A percentile compares a stretch with the other conserved stretches of the same genome.
Conservation (phyloP, 2,797 vertebrate genomes). For the Anabas testudineus region DNA sequence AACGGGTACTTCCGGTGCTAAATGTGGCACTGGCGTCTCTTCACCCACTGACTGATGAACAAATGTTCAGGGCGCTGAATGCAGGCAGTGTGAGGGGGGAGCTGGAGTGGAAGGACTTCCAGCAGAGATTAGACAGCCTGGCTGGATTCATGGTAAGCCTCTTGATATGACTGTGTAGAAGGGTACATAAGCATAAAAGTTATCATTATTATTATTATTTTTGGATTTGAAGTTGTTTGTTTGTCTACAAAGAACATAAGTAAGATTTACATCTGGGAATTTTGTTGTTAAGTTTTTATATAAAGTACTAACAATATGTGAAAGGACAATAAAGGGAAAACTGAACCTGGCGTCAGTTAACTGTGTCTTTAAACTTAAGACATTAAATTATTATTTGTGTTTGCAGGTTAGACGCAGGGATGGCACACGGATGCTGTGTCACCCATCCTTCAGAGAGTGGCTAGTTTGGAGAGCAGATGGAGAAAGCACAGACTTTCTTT, state of each 20-base stretch:
- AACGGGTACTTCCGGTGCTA: slow-evolving; percentile 90
- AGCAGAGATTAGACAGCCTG: slow-evolving; percentile 93
- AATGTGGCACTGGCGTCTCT: slow-evolving; percentile 95
- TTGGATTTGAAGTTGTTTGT: slow-evolving; percentile 14
- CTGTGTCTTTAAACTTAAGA: background rate
- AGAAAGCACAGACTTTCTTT: slow-evolving; percentile 94
- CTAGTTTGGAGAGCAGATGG: slow-evolving; percentile 97
- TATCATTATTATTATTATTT: no score
- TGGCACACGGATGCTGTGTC: slow-evolving; percentile 97
- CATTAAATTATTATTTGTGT: background rate
- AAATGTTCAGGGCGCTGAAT: slow-evolving; percentile 96
- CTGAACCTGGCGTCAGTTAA: background rate
- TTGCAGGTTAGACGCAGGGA: slow-evolving; percentile 88
- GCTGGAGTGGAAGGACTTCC: slow-evolving; percentile 95
- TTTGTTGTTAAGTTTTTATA: background rate
- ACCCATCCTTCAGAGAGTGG: slow-evolving; percentile 98
- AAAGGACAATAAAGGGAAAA: background rate
- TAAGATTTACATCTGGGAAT: background rate
- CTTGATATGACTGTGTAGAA: slow-evolving; percentile 24
- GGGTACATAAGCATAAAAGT: slow-evolving; percentile 18
- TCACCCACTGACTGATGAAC: slow-evolving; percentile 97
- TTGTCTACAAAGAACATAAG: background rate
- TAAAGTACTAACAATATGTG: background rate
- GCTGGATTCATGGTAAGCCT: slow-evolving; percentile 91
- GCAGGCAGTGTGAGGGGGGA: slow-evolving; percentile 90